Conservation (phyloP, 2,888 invertebrate genomes). For the Aelia acuminata region DNA sequence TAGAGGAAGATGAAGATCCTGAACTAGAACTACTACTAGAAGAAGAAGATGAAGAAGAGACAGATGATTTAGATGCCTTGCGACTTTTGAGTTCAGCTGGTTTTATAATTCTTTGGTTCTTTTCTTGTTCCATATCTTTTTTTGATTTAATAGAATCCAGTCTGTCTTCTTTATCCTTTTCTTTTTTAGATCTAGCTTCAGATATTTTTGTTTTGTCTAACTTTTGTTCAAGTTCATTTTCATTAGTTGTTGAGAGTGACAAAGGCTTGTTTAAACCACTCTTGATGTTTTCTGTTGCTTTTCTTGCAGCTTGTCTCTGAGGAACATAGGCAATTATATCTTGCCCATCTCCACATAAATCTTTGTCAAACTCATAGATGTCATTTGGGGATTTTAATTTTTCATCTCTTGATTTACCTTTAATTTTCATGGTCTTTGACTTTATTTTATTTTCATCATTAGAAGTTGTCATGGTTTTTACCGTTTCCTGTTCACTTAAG, state of each 20-base stretch:
- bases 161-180: constrained; percentile 60
- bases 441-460: constrained; percentile 69
- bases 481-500: constrained; percentile 62
- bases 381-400: constrained; percentile 68
- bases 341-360: constrained; percentile 70
- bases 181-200: constrained; percentile 67
- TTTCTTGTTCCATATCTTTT: constrained; percentile 66
- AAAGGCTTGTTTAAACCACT: constrained; percentile 76
- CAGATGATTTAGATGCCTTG: constrained; percentile 66
- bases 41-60: constrained; percentile 72
- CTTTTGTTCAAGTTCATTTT: constrained; percentile 64
- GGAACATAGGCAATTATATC: constrained; percentile 83
- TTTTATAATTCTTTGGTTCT: constrained; percentile 65
- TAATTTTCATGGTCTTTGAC: constrained; percentile 67
- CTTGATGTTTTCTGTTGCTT: constrained; percentile 91
- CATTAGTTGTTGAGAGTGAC: constrained; percentile 63
- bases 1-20: constrained; percentile 72
- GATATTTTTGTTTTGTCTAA: constrained; percentile 61
- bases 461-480: constrained; percentile 60
- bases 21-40: constrained; percentile 69
- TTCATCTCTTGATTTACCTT: constrained; percentile 68
- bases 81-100: constrained; percentile 65
- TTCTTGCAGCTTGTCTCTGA: constrained; percentile 91
- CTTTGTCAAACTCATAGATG: constrained; percentile 76
- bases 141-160: constrained; percentile 67